These are phyloP conservation scores for Polia nebulosa DNA, from an alignment of 2,888 invertebrate species.

Conservation along the genomic window DNA sequence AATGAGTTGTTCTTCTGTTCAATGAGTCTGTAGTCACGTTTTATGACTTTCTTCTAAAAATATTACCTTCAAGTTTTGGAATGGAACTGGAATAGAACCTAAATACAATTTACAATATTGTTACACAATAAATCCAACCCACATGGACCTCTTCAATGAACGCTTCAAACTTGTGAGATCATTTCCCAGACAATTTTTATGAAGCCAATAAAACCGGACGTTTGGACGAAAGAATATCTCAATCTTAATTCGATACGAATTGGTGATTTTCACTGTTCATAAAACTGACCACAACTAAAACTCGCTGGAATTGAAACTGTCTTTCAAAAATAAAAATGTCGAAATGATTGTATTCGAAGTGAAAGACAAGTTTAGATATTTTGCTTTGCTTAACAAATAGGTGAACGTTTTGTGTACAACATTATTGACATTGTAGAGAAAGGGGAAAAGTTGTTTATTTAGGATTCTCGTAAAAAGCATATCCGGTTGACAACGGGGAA, in stretches of 20 bases:
- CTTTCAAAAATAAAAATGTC: slow-evolving; percentile 30
- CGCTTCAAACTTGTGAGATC: slow-evolving; percentile 53
- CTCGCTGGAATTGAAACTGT: slow-evolving; percentile 37
- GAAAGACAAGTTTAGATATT: slow-evolving; percentile 18
- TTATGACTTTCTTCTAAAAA: slow-evolving; percentile 37
- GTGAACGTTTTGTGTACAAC: slow-evolving; percentile 6
- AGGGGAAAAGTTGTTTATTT: slow-evolving; percentile 32
- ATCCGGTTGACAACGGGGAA: slow-evolving; percentile 21
- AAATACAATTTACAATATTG: slow-evolving; percentile 19
- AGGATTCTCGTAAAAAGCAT: slow-evolving; percentile 42
- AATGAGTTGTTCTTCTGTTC: slow-evolving; percentile 52
- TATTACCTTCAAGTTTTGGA: slow-evolving; percentile 11
- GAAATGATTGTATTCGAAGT: slow-evolving; percentile 25
- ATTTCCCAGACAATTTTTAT: slow-evolving; percentile 64
- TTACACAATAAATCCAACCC: slow-evolving; percentile 29
- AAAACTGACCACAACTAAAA: slow-evolving; percentile 53
- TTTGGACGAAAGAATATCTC: slow-evolving; percentile 62
- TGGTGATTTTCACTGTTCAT: slow-evolving; percentile 67
- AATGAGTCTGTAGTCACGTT: slow-evolving; percentile 35
- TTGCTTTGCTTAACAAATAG: slow-evolving; percentile 8
- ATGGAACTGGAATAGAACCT: slow-evolving; percentile 19
- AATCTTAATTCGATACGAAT: slow-evolving; percentile 69
- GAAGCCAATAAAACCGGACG: slow-evolving; percentile 66
- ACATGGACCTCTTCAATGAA: slow-evolving; percentile 48
- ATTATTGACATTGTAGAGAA: slow-evolving; percentile 19